Conservation (phyloP, 1,140 invertebrate genomes). For the Pseudomyrmex dendroicus region DNA sequence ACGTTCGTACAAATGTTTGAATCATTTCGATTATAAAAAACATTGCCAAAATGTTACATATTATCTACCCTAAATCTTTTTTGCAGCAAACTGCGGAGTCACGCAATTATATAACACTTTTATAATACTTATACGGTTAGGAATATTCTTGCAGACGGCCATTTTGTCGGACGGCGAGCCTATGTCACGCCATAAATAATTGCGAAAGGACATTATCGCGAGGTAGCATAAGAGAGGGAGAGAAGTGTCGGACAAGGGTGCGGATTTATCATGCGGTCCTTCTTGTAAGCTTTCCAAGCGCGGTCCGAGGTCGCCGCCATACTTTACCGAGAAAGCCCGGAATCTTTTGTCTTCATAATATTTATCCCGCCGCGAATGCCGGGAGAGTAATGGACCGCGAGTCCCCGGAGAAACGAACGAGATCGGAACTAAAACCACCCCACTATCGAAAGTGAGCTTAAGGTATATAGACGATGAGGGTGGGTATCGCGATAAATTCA, state of each 20-base stretch:
- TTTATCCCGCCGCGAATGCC: conserved; percentile 76
- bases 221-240: conserved; percentile 68
- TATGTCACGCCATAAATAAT: conserved; percentile 75
- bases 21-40: background rate
- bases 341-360: conserved; percentile 83
- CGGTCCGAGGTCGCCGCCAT: conserved; percentile 59
- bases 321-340: conserved; percentile 73
- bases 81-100: background rate
- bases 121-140: background rate
- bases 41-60: too few species aligned
- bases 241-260: conserved; percentile 66
- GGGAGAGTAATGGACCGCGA: conserved; percentile 74
- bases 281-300: conserved; percentile 39
- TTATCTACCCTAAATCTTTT: background rate
- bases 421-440: conserved; percentile 71
- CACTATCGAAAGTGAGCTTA: conserved; percentile 51
- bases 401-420: conserved; percentile 67
- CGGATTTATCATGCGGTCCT: conserved; percentile 74
- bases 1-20: too few species aligned
- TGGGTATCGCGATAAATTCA: conserved; percentile 71
- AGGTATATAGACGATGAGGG: conserved; percentile 42
- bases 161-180: conserved; percentile 55
- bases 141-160: conserved; percentile 32
- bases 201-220: conserved; percentile 75
- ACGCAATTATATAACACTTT: background rate